These are phyloP conservation scores for Panthera tigris DNA, from an alignment of 2,113 vertebrate species.

Conservation along the genomic window DNA sequence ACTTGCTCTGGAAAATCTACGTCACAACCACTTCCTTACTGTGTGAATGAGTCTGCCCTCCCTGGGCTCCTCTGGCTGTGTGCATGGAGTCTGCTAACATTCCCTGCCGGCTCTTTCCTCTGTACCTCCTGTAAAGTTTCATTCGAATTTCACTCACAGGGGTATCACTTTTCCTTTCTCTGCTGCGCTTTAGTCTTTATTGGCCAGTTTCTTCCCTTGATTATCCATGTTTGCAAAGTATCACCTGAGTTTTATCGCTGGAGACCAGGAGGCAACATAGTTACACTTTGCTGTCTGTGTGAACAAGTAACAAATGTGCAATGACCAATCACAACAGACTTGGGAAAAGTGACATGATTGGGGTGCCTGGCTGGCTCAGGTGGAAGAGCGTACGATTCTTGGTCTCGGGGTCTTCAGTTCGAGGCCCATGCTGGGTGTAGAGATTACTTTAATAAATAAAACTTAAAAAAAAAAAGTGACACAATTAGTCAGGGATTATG, in stretches of 20 bases:
- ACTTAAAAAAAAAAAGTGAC: background rate
- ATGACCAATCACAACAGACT: background rate
- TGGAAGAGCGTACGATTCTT: background rate
- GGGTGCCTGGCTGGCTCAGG: background rate
- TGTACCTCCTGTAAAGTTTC: background rate
- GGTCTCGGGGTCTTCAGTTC: background rate
- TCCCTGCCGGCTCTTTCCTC: background rate
- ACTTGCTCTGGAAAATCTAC: background rate
- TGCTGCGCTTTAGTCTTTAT: background rate
- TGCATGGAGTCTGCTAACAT: accelerated
- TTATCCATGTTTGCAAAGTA: background rate
- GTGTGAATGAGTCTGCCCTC: background rate
- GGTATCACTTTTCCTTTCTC: background rate
- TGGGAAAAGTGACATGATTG: background rate
- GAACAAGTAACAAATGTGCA: background rate
- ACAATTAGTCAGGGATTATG: too few species aligned
- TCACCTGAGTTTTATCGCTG: background rate
- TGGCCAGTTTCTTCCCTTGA: background rate
- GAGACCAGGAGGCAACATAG: background rate
- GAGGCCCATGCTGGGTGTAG: background rate
- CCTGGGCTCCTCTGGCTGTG: background rate
- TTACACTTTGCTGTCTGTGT: background rate
- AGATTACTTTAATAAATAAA: background rate
- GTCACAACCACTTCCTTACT: background rate
- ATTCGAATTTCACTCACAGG: background rate